Conservation (phyloP, 2,888 invertebrate species). For the Bombylius discolor region DNA sequence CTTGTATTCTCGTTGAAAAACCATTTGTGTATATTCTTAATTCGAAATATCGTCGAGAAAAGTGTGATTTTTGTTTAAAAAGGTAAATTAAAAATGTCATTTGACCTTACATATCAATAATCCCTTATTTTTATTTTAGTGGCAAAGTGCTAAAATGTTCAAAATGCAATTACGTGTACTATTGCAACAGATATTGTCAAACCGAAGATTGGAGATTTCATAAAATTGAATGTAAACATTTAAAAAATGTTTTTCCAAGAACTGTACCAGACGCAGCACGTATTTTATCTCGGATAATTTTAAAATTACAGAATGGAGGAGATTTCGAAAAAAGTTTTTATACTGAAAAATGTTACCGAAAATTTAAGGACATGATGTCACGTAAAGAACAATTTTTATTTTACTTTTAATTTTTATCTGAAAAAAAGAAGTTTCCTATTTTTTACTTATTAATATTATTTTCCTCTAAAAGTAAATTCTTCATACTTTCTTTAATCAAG, state of each 20-base stretch:
- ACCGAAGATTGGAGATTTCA: slow-evolving; percentile 68
- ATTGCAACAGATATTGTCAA: slow-evolving; percentile 72
- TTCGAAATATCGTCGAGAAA: slow-evolving; percentile 51
- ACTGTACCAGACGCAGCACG: slow-evolving; percentile 71
- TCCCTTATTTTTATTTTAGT: slow-evolving; percentile 35
- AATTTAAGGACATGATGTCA: slow-evolving; percentile 80
- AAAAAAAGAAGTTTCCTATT: neutral
- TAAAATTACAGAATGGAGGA: slow-evolving; percentile 48
- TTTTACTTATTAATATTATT: neutral
- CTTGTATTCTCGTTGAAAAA: slow-evolving; percentile 54
- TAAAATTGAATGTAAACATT: slow-evolving; percentile 67
- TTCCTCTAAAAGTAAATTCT: too few relatives aligned
- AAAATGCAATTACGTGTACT: slow-evolving; percentile 68
- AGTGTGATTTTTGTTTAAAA: slow-evolving; percentile 65
- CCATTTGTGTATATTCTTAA: slow-evolving; percentile 64
- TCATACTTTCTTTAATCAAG: too few relatives aligned
- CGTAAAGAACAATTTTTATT: slow-evolving; percentile 50
- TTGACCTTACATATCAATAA: neutral
- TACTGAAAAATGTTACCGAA: slow-evolving; percentile 52
- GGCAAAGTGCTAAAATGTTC: slow-evolving; percentile 65
- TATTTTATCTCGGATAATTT: slow-evolving; percentile 61
- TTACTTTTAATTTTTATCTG: slow-evolving; percentile 4
- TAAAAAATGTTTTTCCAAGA: slow-evolving; percentile 57
- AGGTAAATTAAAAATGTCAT: slow-evolving; percentile 38
- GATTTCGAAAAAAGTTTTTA: slow-evolving; percentile 54